Conservation (phyloP, 2,888 invertebrate species). For the Torymus aiolomorphi region DNA sequence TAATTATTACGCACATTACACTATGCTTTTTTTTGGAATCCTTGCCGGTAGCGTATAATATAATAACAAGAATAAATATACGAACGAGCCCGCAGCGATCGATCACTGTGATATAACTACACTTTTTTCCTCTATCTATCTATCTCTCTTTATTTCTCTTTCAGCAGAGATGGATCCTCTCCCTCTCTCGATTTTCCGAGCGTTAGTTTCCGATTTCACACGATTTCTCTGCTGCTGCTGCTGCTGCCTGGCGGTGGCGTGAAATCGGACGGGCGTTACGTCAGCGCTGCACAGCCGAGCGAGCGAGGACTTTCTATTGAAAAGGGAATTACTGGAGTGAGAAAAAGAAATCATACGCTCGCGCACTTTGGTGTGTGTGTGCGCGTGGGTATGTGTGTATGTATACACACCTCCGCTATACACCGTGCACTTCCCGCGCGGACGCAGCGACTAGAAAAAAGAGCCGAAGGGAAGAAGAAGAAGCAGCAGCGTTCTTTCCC, state of each 20-base stretch:
- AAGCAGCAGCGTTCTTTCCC: too few relatives aligned
- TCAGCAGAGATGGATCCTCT: not conserved
- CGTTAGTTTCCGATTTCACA: conserved; percentile 36
- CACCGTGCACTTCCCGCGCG: too few relatives aligned
- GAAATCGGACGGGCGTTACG: conserved; percentile 4
- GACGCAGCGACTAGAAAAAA: too few relatives aligned
- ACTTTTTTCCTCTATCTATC: not conserved
- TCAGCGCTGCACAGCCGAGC: not conserved
- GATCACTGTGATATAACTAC: too few relatives aligned
- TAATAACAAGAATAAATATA: conserved; percentile 15
- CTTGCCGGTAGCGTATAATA: not conserved
- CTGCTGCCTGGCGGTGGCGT: not conserved
- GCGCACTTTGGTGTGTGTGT: too few relatives aligned
- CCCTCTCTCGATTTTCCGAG: not conserved
- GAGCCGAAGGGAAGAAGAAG: too few relatives aligned
- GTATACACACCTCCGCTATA: too few relatives aligned
- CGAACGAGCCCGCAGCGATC: too few relatives aligned
- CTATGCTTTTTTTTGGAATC: conserved; percentile 34
- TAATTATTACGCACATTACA: conserved; percentile 56
- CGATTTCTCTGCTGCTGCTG: conserved; percentile 35
- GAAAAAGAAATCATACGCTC: conserved; percentile 27
- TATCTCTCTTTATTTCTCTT: not conserved
- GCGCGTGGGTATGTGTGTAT: too few relatives aligned
- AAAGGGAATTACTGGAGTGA: conserved; percentile 47
- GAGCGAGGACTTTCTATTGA: conserved; percentile 46